Evolutionary conservation across 2,888 invertebrate species (phyloP), one percentile per base, ranked within the genome.

Genomic region (Tortricodes alternella): DNA sequence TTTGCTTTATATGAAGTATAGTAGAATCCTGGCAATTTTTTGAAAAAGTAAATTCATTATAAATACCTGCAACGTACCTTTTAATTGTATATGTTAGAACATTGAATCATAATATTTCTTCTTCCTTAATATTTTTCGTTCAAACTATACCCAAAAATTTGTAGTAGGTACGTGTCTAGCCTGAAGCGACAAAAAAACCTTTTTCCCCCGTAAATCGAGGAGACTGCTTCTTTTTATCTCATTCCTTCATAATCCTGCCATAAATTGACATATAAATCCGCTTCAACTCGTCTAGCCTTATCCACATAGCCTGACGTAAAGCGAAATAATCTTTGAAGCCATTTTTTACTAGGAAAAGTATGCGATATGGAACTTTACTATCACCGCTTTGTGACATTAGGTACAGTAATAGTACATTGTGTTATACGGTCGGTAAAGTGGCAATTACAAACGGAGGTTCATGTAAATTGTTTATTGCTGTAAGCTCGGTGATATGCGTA

Each of bases 191-290:
- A 27, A 16, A n/a, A 15, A 34, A 11, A 41, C 34, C 21, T 48
- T 48, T 39, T 34, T 15, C 8, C 39, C 21, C 23, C 37, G 44
- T 50, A 50, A 56, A 56, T 56, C 44, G 16, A 43, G 37, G 29
- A 44, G 55, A 16, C 35, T 1, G 37, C n/a, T n/a, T 24, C 44
- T 23, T 44, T 48, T 56, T 56, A 50, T 44, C 49, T 56, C 44
- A 44, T 44, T 55, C 43, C 37, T 37, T 56, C 50, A 50, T 50
- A 56, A 56, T 56, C 49, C 49, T 16, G 37, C 29, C 44, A 29
- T 50, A 56, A 56, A 56, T 35, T 35, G 48, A 24, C 49, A 16
- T 44, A 19, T 29, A 50, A 43, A 49, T 55, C 43, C 56, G 43
- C 43, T 27, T 41, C 15, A 49, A 48, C 46, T 18, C 32, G 13